Percentiles rank a stretch among this genome's conserved stretches.
Evolutionary conservation across 2,113 vertebrate species (phyloP).

Genomic region (Brachyistius frenatus): DNA sequence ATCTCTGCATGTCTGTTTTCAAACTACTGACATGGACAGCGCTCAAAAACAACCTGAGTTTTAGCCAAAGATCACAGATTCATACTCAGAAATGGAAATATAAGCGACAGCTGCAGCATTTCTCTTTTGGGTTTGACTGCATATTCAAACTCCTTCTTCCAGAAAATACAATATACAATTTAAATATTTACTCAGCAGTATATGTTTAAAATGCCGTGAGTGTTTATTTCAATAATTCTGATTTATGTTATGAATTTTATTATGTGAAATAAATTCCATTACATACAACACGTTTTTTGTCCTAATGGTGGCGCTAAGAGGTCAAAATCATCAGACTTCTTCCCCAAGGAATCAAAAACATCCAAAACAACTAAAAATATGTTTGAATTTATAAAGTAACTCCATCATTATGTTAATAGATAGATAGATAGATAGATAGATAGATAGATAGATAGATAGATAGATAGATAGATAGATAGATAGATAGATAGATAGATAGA

Average conservation of each 20-base stretch:
- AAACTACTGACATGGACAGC: neutral
- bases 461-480: too few relatives aligned
- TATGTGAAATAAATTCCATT: neutral
- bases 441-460: too few relatives aligned
- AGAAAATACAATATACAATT: neutral
- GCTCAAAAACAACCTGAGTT: neutral
- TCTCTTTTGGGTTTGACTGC: neutral
- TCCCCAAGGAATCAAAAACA: neutral
- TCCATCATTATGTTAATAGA: too few relatives aligned
- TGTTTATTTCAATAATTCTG: neutral
- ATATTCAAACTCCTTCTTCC: neutral
- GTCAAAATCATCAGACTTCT: slow-evolving; percentile 5
- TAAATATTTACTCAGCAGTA: neutral
- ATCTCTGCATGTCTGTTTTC: too few relatives aligned
- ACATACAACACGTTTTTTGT: neutral
- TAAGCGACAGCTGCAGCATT: neutral
- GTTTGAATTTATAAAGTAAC: too few relatives aligned
- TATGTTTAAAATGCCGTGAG: too few relatives aligned
- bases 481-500: too few relatives aligned
- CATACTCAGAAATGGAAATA: neutral
- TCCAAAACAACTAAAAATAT: neutral
- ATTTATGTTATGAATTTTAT: neutral
- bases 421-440: too few relatives aligned
- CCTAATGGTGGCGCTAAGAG: neutral
- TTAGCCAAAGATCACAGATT: neutral